These are phyloP conservation scores for Drosophila eugracilis DNA, from an alignment of 1,140 invertebrate genomes.

Conservation along the genomic window DNA sequence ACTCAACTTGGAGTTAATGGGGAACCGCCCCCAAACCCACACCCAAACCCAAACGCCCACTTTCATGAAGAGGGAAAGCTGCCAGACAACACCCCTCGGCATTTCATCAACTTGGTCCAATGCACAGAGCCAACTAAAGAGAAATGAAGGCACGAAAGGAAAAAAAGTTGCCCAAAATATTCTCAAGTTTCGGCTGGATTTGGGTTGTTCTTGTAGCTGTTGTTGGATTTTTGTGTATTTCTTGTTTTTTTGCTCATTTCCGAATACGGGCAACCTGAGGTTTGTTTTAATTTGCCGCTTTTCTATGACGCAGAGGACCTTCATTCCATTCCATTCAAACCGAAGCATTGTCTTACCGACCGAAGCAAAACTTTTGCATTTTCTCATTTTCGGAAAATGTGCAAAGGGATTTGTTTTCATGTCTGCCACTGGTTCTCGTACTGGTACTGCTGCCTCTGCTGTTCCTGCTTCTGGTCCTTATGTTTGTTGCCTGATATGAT, in stretches of 20 bases:
- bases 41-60: background rate
- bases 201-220: slow-evolving; percentile 32
- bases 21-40: slow-evolving; percentile 12
- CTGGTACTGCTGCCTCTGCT: slow-evolving; percentile 12
- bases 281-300: slow-evolving; percentile 83
- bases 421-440: slow-evolving; percentile 48
- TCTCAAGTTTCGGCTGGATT: slow-evolving; percentile 52
- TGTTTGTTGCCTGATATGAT: slow-evolving; percentile 77
- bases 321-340: background rate
- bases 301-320: slow-evolving; percentile 57
- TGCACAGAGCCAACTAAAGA: slow-evolving; percentile 29
- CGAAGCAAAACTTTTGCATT: slow-evolving; percentile 78
- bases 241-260: slow-evolving; percentile 73
- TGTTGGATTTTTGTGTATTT: slow-evolving; percentile 16
- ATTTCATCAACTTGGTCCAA: slow-evolving; percentile 59
- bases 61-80: slow-evolving; percentile 16
- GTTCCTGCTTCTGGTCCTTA: slow-evolving; percentile 40
- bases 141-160: background rate
- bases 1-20: slow-evolving; percentile 28
- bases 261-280: slow-evolving; percentile 82
- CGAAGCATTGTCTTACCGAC: slow-evolving; percentile 67
- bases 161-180: slow-evolving; percentile 50
- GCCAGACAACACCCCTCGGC: slow-evolving; percentile 40
- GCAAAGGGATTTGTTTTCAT: slow-evolving; percentile 83
- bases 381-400: slow-evolving; percentile 83